A percentile compares a stretch with the other conserved stretches of the same genome.
Conservation (phyloP, 2,113 vertebrate species). For the Athene cunicularia region DNA sequence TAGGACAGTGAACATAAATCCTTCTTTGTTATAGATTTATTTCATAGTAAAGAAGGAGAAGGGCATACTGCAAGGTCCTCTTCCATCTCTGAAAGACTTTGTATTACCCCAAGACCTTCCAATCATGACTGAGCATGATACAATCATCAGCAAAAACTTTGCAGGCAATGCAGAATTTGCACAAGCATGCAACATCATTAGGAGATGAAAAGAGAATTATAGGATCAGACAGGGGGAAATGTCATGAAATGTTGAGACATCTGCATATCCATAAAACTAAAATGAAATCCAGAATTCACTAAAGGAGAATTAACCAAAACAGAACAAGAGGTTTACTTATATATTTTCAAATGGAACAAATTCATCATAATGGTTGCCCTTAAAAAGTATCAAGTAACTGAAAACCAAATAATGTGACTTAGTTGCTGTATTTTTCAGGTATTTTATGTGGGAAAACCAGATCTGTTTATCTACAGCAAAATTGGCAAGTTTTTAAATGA, state of each 20-base stretch:
- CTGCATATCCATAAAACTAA: background rate
- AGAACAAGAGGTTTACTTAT: background rate
- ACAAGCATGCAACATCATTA: background rate
- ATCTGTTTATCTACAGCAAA: conserved; percentile 1
- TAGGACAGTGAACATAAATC: background rate
- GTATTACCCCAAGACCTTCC: background rate
- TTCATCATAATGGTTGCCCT: background rate
- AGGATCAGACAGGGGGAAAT: background rate
- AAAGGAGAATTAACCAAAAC: background rate
- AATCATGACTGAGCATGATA: background rate
- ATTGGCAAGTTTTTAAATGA: background rate
- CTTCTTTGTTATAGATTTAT: background rate
- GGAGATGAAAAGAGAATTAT: background rate
- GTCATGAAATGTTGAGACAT: background rate
- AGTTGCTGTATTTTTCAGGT: background rate
- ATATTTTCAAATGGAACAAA: background rate
- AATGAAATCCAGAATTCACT: background rate
- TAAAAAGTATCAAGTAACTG: background rate
- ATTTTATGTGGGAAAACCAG: background rate
- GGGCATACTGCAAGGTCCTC: background rate
- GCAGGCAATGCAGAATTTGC: background rate
- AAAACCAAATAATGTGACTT: background rate
- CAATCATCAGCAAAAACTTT: background rate
- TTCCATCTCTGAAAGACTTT: background rate
- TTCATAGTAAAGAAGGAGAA: background rate